These are phyloP conservation scores for Morpho deidamia DNA, from an alignment of 2,888 invertebrate species.

Conservation along the genomic window DNA sequence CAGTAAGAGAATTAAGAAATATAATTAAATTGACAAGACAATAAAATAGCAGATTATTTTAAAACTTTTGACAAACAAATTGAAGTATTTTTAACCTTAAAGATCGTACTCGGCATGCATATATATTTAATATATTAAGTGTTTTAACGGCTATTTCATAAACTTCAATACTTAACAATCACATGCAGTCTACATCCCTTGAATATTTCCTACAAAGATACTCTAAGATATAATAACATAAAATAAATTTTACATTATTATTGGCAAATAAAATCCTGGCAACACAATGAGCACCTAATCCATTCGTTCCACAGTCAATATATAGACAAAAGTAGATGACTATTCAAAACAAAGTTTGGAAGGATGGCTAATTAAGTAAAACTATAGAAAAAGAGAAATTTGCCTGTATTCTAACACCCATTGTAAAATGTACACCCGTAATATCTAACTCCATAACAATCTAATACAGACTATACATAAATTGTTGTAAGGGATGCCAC, in stretches of 20 bases:
- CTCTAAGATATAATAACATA: no score
- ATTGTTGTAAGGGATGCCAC: conserved; percentile 19
- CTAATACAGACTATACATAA: conserved; percentile 50
- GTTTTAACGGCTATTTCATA: no score
- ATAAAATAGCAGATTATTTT: no score
- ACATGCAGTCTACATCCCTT: background rate
- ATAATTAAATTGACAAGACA: background rate
- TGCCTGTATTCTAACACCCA: conserved; percentile 34
- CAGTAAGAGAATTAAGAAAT: background rate
- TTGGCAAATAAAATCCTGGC: conserved; percentile 12
- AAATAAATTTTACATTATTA: conserved; percentile 24
- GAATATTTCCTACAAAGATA: background rate
- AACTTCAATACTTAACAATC: background rate
- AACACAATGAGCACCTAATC: conserved; percentile 47
- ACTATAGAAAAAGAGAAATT: background rate
- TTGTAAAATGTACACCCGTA: conserved; percentile 56
- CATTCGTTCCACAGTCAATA: conserved; percentile 24
- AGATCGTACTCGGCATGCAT: no score
- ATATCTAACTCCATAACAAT: conserved; percentile 58
- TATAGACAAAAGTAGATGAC: background rate
- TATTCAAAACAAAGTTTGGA: conserved; percentile 1
- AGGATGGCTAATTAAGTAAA: background rate
- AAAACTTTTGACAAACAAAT: no score
- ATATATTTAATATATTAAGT: no score
- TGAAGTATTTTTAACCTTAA: no score